Conservation (phyloP, 1,140 invertebrate species). For the Bombus fervidus region DNA sequence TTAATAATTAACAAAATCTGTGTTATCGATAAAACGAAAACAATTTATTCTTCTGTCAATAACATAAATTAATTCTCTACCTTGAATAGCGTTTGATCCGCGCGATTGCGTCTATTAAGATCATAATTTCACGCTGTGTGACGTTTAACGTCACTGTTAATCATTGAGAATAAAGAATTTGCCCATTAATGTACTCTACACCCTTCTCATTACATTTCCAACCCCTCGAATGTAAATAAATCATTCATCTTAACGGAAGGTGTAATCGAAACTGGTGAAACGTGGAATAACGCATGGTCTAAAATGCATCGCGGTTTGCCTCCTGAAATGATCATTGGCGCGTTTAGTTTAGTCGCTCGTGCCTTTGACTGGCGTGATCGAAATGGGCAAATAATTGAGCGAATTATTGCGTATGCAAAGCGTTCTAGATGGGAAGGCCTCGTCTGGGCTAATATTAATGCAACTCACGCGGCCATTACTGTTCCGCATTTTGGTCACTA, state of each 20-base stretch:
- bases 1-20: too few species aligned
- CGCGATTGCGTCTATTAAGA: background rate
- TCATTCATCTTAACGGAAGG: conserved; percentile 13
- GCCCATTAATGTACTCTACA: background rate
- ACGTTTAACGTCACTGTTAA: background rate
- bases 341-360: conserved; percentile 33
- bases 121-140: background rate
- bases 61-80: background rate
- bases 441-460: conserved; percentile 29
- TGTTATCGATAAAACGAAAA: too few species aligned
- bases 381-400: conserved; percentile 50
- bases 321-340: conserved; percentile 21
- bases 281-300: background rate
- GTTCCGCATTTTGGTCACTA: conserved; percentile 4
- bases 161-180: conserved; percentile 11
- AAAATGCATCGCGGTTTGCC: conserved; percentile 9
- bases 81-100: background rate
- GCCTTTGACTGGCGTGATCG: conserved; percentile 34
- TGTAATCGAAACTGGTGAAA: background rate
- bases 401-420: conserved; percentile 37
- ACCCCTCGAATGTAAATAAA: background rate
- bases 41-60: too few species aligned
- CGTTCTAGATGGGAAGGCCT: conserved; percentile 15
- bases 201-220: background rate
- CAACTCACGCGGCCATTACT: conserved; percentile 15